Conservation (phyloP, 2,888 invertebrate genomes). For the Eucera pruinosa region DNA sequence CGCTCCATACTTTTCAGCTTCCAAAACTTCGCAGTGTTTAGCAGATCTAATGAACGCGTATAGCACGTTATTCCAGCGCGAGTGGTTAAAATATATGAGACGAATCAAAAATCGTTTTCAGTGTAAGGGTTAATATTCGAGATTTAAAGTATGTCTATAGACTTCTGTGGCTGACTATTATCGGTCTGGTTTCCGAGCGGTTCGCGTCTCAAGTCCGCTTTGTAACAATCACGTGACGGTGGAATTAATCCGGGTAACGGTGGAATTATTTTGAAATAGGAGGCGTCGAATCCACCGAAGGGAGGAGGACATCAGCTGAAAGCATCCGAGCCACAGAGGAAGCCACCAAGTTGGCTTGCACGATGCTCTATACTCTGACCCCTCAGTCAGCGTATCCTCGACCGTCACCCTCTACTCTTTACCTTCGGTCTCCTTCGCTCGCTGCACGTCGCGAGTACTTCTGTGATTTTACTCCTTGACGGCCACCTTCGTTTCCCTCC, state of each 20-base stretch:
- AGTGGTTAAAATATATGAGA: too few species aligned
- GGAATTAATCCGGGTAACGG: background rate
- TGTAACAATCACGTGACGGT: too few species aligned
- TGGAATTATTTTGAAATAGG: conserved; percentile 85
- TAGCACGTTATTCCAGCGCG: too few species aligned
- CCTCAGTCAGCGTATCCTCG: conserved; percentile 42
- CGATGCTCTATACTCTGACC: conserved; percentile 96
- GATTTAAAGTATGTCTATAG: too few species aligned
- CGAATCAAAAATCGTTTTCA: too few species aligned
- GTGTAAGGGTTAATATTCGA: too few species aligned
- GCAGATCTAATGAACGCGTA: too few species aligned
- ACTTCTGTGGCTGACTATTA: too few species aligned
- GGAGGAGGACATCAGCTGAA: conserved; percentile 92
- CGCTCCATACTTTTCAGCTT: too few species aligned
- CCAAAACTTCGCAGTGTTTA: too few species aligned
- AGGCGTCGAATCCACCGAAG: conserved; percentile 95
- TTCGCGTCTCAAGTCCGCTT: too few species aligned
- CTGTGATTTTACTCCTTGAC: conserved; percentile 79
- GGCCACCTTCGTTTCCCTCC: conserved; percentile 64
- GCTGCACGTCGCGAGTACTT: conserved; percentile 52
- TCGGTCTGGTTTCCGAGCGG: too few species aligned
- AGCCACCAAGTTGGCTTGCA: conserved; percentile 93
- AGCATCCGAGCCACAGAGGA: conserved; percentile 91
- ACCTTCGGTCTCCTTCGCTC: conserved; percentile 56
- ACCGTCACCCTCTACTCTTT: conserved; percentile 55